These are phyloP conservation scores for Pachyuromys duprasi DNA, from an alignment of 2,797 vertebrate species.

Conservation along the genomic window DNA sequence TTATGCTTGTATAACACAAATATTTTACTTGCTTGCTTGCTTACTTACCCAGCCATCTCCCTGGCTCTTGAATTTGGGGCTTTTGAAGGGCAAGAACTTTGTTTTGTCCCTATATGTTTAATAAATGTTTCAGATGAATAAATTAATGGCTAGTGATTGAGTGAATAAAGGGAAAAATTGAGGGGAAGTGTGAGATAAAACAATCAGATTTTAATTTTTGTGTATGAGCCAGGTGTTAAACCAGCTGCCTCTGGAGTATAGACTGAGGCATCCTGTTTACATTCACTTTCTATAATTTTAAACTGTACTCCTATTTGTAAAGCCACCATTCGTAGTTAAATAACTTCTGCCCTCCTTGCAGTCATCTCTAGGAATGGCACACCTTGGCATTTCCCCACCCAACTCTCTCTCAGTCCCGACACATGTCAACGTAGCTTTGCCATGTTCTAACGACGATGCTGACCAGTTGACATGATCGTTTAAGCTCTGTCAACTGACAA, in stretches of 20 bases:
- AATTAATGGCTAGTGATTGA: background rate
- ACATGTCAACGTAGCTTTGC: background rate
- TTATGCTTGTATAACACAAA: background rate
- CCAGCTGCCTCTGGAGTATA: background rate
- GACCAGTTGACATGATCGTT: background rate
- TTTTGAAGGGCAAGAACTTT: background rate
- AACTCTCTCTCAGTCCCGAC: background rate
- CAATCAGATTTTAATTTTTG: background rate
- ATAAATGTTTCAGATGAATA: background rate
- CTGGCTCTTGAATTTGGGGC: background rate
- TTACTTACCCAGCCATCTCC: background rate
- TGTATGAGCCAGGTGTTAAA: background rate
- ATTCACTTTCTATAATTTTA: background rate
- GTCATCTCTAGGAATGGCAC: background rate
- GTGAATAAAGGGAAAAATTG: background rate
- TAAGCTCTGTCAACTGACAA: background rate
- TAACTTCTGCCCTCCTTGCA: background rate
- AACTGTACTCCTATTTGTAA: background rate
- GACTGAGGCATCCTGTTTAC: background rate
- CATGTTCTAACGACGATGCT: background rate
- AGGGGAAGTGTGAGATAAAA: background rate
- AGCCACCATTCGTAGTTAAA: constrained; percentile 3
- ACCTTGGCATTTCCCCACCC: background rate
- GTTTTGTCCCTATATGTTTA: background rate
- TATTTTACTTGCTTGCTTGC: background rate